phyloP scores from a whole-genome alignment of 2,113 vertebrate genomes.

The Eidolon helvum region DNA sequence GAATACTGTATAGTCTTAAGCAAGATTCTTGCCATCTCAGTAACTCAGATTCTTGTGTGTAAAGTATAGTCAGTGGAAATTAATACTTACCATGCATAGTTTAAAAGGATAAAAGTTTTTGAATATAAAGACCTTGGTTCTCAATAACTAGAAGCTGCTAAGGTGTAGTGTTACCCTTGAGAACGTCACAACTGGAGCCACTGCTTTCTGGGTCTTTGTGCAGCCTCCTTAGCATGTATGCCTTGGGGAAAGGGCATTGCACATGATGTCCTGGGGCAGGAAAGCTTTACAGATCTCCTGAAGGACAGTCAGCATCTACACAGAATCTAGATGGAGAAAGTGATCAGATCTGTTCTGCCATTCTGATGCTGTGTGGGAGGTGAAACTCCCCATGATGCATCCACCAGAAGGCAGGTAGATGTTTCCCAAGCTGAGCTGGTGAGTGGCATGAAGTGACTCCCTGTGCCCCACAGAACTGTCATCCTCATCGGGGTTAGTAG shows the following conservation, averaged over 20 bases:
- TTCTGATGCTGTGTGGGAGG: neutral
- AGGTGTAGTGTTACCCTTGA: neutral
- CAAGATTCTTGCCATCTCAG: neutral
- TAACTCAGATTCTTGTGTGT: neutral
- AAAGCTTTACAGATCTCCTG: neutral
- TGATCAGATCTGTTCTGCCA: neutral
- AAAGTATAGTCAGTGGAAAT: neutral
- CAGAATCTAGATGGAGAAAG: neutral
- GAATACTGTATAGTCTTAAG: neutral
- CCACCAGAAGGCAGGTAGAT: rapidly evolving
- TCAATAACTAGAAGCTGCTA: neutral
- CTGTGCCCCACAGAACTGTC: neutral
- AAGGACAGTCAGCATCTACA: neutral
- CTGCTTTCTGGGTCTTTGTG: neutral
- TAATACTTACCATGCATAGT: neutral
- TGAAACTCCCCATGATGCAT: neutral
- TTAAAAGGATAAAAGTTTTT: neutral
- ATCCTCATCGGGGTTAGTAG: neutral
- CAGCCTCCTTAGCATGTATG: neutral
- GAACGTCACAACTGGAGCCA: neutral
- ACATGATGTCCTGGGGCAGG: neutral
- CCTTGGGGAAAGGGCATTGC: neutral
- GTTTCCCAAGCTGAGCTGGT: neutral
- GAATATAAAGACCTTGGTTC: neutral
- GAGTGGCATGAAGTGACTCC: neutral